Conservation (phyloP, 2,888 invertebrate species). For the Coleophora deauratella region DNA sequence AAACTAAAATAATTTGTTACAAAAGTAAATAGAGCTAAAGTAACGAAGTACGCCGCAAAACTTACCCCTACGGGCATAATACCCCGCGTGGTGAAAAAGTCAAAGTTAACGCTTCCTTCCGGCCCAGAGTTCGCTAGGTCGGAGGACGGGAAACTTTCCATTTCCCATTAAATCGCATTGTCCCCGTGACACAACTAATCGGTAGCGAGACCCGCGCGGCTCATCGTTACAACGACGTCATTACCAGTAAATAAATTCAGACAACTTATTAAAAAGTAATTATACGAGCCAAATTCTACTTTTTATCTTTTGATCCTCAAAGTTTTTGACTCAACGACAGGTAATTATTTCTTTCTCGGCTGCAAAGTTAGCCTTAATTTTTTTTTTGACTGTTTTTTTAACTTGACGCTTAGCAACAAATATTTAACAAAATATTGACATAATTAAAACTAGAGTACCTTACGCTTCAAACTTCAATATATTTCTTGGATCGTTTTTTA, state of each 20-base stretch:
- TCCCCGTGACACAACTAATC: constrained; percentile 20
- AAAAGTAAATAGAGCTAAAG: too few relatives aligned
- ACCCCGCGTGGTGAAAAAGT: constrained; percentile 17
- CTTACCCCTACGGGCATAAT: too few relatives aligned
- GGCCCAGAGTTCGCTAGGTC: constrained; percentile 6
- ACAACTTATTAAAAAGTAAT: constrained; percentile 24
- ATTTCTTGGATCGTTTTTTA: constrained; percentile 5
- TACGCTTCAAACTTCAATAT: constrained; percentile 8
- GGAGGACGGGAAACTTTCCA: constrained; percentile 16
- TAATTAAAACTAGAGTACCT: constrained; percentile 4
- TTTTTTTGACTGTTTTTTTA: neutral
- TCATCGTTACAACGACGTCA: constrained; percentile 21
- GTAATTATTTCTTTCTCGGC: neutral
- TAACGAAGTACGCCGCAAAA: too few relatives aligned
- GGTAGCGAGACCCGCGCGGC: constrained; percentile 10
- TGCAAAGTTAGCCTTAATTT: too few relatives aligned
- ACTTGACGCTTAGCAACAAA: neutral
- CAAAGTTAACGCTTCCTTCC: constrained; percentile 15
- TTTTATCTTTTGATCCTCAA: constrained; percentile 5
- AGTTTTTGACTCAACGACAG: too few relatives aligned
- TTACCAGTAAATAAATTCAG: constrained; percentile 20
- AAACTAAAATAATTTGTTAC: too few relatives aligned
- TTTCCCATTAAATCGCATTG: constrained; percentile 33
- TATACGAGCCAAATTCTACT: constrained; percentile 16
- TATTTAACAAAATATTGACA: neutral